Conservation (phyloP, 2,888 invertebrate species). For the Thyatira batis region DNA sequence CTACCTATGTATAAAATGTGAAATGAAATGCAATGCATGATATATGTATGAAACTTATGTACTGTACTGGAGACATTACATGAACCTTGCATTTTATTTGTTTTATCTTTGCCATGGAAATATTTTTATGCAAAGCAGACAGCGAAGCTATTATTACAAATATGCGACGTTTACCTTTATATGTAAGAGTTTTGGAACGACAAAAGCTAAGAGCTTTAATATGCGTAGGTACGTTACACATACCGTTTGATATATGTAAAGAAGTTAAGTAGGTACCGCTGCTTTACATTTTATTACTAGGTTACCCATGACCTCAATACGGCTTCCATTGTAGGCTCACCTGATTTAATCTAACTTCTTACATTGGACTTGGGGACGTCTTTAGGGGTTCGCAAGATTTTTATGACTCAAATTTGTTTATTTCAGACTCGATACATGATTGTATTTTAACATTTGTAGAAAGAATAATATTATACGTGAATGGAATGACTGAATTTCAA, state of each 20-base stretch:
- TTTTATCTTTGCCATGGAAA: not conserved
- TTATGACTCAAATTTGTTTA: not conserved
- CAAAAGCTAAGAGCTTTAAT: not conserved
- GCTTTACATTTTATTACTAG: not conserved
- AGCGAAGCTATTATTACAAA: not conserved
- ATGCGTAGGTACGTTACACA: not conserved
- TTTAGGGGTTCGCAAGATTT: not conserved
- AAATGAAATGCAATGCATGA: not conserved
- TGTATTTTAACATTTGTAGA: no score
- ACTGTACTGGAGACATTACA: not conserved
- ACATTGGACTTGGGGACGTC: not conserved
- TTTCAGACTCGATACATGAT: no score
- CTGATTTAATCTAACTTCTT: slow-evolving; percentile 26
- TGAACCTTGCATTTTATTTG: not conserved
- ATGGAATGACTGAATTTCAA: no score
- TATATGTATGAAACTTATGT: not conserved
- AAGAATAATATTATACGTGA: no score
- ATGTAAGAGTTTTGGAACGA: not conserved
- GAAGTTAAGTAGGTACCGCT: not conserved
- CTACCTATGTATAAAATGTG: no score
- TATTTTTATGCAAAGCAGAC: not conserved
- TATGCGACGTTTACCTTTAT: not conserved
- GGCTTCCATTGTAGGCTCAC: slow-evolving; percentile 21
- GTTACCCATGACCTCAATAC: slow-evolving; percentile 24
- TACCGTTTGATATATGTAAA: not conserved